A percentile compares a stretch with the other conserved stretches of the same genome.
These are phyloP conservation scores for Rallus crepitans DNA, from an alignment of 2,797 vertebrate species.

Conservation along the genomic window DNA sequence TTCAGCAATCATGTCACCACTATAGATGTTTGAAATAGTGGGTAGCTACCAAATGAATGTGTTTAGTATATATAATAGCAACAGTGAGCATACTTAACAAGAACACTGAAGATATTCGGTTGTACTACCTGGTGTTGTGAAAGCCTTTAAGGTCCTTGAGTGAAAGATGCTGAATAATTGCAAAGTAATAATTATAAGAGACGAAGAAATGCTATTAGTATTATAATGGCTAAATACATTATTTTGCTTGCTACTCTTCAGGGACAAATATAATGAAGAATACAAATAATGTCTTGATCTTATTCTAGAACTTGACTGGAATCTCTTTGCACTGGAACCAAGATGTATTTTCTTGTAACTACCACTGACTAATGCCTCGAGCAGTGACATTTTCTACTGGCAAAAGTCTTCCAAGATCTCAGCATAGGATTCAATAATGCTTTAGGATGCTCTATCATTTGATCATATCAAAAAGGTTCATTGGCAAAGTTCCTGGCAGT, in stretches of 20 bases:
- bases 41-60: background rate
- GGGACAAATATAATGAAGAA: background rate
- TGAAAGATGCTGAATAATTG: background rate
- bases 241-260: background rate
- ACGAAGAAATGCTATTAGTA: background rate
- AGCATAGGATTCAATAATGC: background rate
- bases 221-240: background rate
- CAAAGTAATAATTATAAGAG: background rate
- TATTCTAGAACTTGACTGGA: background rate
- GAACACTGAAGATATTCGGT: background rate
- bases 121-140: background rate
- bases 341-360: background rate
- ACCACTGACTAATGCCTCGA: background rate
- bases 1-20: background rate
- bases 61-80: background rate
- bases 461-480: background rate
- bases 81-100: background rate
- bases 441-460: slow-evolving; percentile 3
- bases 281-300: background rate
- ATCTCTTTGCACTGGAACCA: background rate
- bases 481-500: slow-evolving; percentile 3
- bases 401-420: slow-evolving; percentile 11
- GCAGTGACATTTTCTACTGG: background rate
- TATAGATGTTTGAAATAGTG: background rate
- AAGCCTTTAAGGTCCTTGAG: background rate